Base-by-base conservation (phyloP, 2,113 vertebrate genomes). In the Scartelaos histophorus region DNA sequence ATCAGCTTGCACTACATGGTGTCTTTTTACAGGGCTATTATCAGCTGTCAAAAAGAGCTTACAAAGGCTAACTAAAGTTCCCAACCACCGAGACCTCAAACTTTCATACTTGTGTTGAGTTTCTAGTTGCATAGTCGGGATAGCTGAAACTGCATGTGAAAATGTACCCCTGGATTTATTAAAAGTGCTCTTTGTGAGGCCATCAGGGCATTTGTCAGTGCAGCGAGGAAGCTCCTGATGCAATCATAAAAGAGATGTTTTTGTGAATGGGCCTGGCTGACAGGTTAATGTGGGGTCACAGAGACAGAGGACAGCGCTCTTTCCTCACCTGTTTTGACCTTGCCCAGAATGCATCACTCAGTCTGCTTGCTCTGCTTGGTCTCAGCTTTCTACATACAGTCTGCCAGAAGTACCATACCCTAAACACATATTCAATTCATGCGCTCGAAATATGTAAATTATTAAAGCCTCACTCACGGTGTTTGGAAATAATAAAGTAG, bases 221-320 rank as follows among this genome's bases (percentile, higher is more conserved):
- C 70, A 53, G 73, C 1, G 22, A 79, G 84, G 82, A 80, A 85
- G 82, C 85, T 86, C 84, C 84, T 86, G 89, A 90, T 88, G 85
- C 85, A 91, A 90, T 94, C 88, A 93, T 87, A 92, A 85, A 90
- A 90, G 85, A 90, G 85, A 90, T 85, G 82, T 87, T 88, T 88
- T 76, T 74, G 82, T 91, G 92, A 93, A 90, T 87, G 88, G 86
- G 67, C 38, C 82, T 69, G 58, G 58, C 90, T 91, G 89, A 87
- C 76, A 83, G 90, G 88, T 75, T 78, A 84, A 79, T 86, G 73
- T 87, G 82, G 89, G 85, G 83, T 89, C 85, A 89, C 80, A 82
- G 84, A 78, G 22, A 70, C 82, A 87, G 76, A 80, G 84, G 88
- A 87, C 74, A 58, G 78, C 65, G 70, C 77, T 88, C 86, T 87